phyloP scores from a whole-genome alignment of 2,113 vertebrate genomes.

The Lepisosteus oculatus region DNA sequence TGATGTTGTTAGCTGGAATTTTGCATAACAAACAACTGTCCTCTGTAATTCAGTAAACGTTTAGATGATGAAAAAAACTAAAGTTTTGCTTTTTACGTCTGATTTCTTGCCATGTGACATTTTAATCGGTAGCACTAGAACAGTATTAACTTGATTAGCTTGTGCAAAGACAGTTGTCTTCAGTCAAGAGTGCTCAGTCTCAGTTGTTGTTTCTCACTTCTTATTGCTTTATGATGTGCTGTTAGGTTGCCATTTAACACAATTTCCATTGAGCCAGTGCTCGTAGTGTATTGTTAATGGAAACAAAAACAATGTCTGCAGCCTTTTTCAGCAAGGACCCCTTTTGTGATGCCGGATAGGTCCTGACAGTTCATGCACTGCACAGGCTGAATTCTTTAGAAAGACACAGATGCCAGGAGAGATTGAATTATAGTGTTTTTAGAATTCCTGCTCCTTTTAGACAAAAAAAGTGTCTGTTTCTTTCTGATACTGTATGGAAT shows the following conservation, averaged over 20 bases:
- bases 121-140: too few species aligned
- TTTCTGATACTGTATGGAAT: slow-evolving; percentile 5
- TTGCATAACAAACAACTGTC: too few species aligned
- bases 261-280: background rate
- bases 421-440: slow-evolving; percentile 25
- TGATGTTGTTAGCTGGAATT: too few species aligned
- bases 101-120: too few species aligned
- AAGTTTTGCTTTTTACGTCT: too few species aligned
- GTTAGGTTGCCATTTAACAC: slow-evolving; percentile 28
- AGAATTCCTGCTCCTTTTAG: slow-evolving; percentile 10
- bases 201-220: slow-evolving; percentile 4
- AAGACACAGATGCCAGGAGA: slow-evolving; percentile 17
- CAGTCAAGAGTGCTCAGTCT: background rate
- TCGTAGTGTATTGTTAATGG: background rate
- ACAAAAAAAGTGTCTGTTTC: background rate
- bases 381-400: slow-evolving; percentile 18
- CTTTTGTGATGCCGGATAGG: slow-evolving; percentile 5
- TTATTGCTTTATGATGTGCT: slow-evolving; percentile 7
- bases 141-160: too few species aligned
- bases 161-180: too few species aligned
- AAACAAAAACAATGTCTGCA: background rate
- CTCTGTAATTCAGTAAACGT: too few species aligned
- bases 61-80: too few species aligned
- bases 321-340: slow-evolving; percentile 11
- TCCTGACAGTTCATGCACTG: background rate